These are phyloP conservation scores for Calliopum simillimum DNA, from an alignment of 2,888 invertebrate genomes.

Conservation along the genomic window DNA sequence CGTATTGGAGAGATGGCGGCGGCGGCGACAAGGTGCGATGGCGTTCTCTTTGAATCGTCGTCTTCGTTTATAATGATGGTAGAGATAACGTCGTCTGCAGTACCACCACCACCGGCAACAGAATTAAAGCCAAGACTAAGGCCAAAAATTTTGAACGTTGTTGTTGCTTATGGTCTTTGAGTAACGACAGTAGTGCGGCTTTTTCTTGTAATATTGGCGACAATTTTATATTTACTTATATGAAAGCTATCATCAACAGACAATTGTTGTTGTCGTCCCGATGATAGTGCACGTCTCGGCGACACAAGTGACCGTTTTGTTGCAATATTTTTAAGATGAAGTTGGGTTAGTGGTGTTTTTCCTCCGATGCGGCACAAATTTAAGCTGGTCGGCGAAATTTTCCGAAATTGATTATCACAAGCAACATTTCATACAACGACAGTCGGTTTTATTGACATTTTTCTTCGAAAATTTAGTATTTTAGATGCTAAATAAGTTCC, in stretches of 20 bases:
- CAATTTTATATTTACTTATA: constrained; percentile 19
- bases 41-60: constrained; percentile 45
- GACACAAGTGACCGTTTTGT: constrained; percentile 66
- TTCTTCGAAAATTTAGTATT: not conserved
- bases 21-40: constrained; percentile 48
- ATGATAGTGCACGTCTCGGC: constrained; percentile 56
- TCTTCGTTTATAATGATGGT: constrained; percentile 24
- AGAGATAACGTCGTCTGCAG: constrained; percentile 16
- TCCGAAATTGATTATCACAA: not conserved
- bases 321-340: constrained; percentile 7
- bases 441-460: no score
- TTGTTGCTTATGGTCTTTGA: constrained; percentile 45
- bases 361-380: not conserved
- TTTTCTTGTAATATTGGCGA: constrained; percentile 49
- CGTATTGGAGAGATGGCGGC: constrained; percentile 57
- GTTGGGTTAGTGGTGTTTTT: not conserved
- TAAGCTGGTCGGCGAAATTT: not conserved
- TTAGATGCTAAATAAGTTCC: not conserved
- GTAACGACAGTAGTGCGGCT: constrained; percentile 42
- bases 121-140: no score
- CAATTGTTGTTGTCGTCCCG: constrained; percentile 54
- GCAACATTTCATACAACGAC: not conserved
- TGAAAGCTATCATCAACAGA: constrained; percentile 28
- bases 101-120: not conserved
- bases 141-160: constrained; percentile 33